phyloP scores from a whole-genome alignment of 2,888 invertebrate genomes.

The Yponomeuta plumbellus region DNA sequence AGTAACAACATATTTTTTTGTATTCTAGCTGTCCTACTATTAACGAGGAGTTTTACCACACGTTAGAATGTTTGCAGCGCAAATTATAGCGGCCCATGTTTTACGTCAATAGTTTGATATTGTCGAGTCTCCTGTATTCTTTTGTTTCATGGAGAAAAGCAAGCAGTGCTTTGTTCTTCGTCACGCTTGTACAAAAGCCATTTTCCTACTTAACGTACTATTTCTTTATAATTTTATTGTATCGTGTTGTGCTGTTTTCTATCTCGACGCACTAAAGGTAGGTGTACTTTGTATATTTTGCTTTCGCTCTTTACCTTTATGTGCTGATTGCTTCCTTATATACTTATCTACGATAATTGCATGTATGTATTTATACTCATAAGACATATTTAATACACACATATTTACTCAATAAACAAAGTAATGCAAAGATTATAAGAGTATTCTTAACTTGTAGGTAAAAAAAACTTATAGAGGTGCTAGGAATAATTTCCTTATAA shows the following conservation, averaged over 20 bases:
- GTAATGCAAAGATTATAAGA: too few relatives aligned
- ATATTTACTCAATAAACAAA: neutral
- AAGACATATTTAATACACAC: neutral
- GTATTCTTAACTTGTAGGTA: neutral
- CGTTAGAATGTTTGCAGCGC: neutral
- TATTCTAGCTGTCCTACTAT: neutral
- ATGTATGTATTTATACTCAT: slow-evolving; percentile 1
- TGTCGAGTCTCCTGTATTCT: neutral
- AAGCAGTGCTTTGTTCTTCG: neutral
- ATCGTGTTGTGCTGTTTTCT: slow-evolving; percentile 21
- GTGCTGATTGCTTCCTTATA: slow-evolving; percentile 24
- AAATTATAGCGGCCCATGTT: neutral
- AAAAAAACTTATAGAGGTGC: neutral
- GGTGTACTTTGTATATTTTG: slow-evolving; percentile 40
- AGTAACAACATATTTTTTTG: neutral
- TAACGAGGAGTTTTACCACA: neutral
- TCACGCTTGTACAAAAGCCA: neutral
- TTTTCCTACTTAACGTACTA: neutral
- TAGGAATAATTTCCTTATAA: neutral
- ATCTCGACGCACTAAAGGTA: slow-evolving; percentile 43
- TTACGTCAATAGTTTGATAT: neutral
- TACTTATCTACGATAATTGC: slow-evolving; percentile 29
- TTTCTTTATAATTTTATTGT: neutral
- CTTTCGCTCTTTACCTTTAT: slow-evolving; percentile 36
- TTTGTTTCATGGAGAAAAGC: neutral